These are phyloP conservation scores for Drosophila hydei DNA, from an alignment of 1,140 invertebrate species.

Conservation along the genomic window DNA sequence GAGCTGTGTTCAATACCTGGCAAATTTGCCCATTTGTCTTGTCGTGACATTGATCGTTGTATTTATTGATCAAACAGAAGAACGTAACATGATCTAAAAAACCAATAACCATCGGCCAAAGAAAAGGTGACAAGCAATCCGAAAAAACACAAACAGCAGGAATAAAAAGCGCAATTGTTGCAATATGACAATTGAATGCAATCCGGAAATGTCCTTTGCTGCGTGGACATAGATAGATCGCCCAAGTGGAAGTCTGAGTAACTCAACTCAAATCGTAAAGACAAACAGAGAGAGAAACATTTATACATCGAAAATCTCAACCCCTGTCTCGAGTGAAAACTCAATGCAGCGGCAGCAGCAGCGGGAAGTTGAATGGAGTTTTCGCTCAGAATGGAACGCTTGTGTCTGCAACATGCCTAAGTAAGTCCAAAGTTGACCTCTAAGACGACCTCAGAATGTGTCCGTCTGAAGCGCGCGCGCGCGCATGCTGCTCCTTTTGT, in stretches of 20 bases:
- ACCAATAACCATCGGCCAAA: constrained; percentile 62
- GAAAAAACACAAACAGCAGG: constrained; percentile 53
- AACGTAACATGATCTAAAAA: constrained; percentile 80
- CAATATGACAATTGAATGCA: constrained; percentile 71
- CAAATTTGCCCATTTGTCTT: constrained; percentile 62
- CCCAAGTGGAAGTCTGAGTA: constrained; percentile 44
- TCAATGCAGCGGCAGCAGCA: background rate
- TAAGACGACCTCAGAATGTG: constrained; percentile 72
- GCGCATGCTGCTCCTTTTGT: constrained; percentile 66
- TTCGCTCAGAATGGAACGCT: constrained; percentile 7
- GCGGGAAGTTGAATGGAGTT: constrained; percentile 1
- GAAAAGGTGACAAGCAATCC: constrained; percentile 69
- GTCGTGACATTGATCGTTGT: constrained; percentile 26
- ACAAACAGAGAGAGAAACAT: background rate
- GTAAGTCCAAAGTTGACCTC: constrained; percentile 68
- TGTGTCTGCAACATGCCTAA: constrained; percentile 30
- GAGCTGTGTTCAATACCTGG: constrained; percentile 1
- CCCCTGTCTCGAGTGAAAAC: constrained; percentile 28
- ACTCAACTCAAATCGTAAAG: constrained; percentile 22
- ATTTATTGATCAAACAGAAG: constrained; percentile 44
- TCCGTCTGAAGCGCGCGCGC: constrained; percentile 44
- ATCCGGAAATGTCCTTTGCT: constrained; percentile 79
- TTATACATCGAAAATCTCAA: background rate
- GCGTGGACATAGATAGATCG: constrained; percentile 68
- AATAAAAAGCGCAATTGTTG: constrained; percentile 71